Base-by-base conservation (phyloP, 2,888 invertebrate species). In the Drosophila testacea region DNA sequence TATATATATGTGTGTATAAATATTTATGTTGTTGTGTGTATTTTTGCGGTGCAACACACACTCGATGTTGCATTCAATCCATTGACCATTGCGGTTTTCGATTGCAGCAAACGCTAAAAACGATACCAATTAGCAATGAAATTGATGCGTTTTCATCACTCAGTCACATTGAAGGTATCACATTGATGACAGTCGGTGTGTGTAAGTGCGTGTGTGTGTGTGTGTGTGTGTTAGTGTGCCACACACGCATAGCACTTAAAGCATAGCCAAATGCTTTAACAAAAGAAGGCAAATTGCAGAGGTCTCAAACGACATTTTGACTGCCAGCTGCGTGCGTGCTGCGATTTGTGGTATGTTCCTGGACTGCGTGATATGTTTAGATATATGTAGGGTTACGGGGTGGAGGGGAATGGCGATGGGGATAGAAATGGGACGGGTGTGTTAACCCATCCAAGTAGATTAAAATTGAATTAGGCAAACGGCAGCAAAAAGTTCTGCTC, bases 391-490 rank as follows among this genome's bases (percentile, higher is more conserved):
- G 22, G 22, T 0, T 3, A 22, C 22, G 22, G 3, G 22, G 16
- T 16, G 16, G 16, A 16, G 16, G 16, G 16, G 16, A 16, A 16
- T 16, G 16, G 16, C 16, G 1, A 16, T 16, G 16, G 2, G 22
- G 22, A 22, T 22, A 22, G 22, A 22, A 22, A 22, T 22, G 22
- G 44, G 32, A 16, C 16, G 61, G 36, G 46, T 34, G 44, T 55
- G 59, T 64, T 55, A 51, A 46, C 41, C 47, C 34, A 22, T n/a
- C 32, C 55, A 63, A 79, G 71, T 83, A 70, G 64, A 79, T 81
- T 79, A 73, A 70, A 79, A 81, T 83, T 71, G 62, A 83, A 81
- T 80, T 82, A 80, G 80, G 71, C 46, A 36, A 39, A 52, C 46
- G 47, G 47, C 59, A 50, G 63, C 46, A 38, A 30, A 42, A 57